Evolutionary conservation across 2,888 invertebrate genomes (phyloP), one percentile per base, ranked within the genome.

Genomic region (Cephonodes hylas): DNA sequence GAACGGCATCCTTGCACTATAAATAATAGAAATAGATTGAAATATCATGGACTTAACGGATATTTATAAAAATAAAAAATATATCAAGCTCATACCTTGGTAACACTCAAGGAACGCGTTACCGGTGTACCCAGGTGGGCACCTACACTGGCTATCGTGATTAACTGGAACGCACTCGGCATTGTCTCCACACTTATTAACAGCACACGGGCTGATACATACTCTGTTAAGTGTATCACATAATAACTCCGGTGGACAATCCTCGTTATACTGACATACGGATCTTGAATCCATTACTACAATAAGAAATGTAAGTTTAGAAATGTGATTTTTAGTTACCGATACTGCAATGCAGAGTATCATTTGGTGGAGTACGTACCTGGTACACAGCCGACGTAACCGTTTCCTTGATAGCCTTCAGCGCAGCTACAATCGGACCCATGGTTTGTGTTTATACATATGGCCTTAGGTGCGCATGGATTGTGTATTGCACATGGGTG

Each of bases 231-330:
- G 89, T 71, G 97, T 94, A 85, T 97, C 97, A 82, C 97, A 98
- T 22, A 96, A 91, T 75, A 96, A 95, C 75, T 96, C 94, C n/a
- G 96, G 96, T 61, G 97, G 97, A 81, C 97, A 98, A 78, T 97
- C 97, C 91, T 97, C 97, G 78, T 97, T 97, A 85, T 97, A 97
- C 83, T 97, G 97, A 81, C 97, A 97, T 59, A 97, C 94, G 70
- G 90, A 88, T 73, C 83, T 81, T 58, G 84, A 67, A 66, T 80
- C 75, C 68, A 78, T 75, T 44, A 88, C 88, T 89, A 86, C 82
- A 88, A 85, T 64, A 46, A 68, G 15, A 72, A 62, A n/a, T 23
- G 7, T 31, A 13, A 1, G n/a, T 45, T 15, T 18, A 31, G 22
- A 34, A 45, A 15, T 10, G 20, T 31, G 20, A 13, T 20, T 18